Evolutionary conservation across 30 jellyfish, hydroid and myxozoan genomes (phyloP).

Genomic region (Aurelia aurita): DNA sequence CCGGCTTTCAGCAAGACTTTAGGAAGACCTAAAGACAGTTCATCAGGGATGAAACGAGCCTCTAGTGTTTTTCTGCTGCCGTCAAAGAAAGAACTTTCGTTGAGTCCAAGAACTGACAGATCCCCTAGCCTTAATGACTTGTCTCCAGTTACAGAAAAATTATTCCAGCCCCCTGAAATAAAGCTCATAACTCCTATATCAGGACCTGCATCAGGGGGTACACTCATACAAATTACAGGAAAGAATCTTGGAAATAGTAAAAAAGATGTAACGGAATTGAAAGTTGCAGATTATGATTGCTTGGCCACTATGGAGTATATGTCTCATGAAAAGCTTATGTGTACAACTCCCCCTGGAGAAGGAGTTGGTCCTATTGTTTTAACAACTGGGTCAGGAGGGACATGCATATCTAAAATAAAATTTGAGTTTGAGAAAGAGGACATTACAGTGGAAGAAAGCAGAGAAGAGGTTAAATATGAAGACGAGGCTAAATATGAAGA

Average conservation of each 20-base stretch:
- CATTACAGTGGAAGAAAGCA: neutral
- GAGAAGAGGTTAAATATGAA: too few species aligned
- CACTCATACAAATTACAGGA: slow-evolving; percentile 82
- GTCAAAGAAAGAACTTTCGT: neutral
- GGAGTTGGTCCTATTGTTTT: slow-evolving; percentile 82
- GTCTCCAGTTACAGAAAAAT: slow-evolving; percentile 39
- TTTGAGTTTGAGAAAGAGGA: slow-evolving; percentile 58
- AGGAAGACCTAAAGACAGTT: slow-evolving; percentile 21
- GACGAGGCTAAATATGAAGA: too few species aligned
- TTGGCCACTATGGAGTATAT: slow-evolving; percentile 78
- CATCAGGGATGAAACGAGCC: slow-evolving; percentile 43
- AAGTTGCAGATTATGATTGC: slow-evolving; percentile 84
- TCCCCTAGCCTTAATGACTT: slow-evolving; percentile 30
- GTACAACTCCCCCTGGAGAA: slow-evolving; percentile 78
- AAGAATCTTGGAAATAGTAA: slow-evolving; percentile 75
- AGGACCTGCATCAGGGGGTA: slow-evolving; percentile 91
- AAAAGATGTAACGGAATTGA: slow-evolving; percentile 70
- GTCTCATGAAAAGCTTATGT: slow-evolving; percentile 79
- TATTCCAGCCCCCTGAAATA: slow-evolving; percentile 75
- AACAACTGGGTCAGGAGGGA: slow-evolving; percentile 84
- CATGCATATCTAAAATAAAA: slow-evolving; percentile 69
- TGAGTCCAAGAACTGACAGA: slow-evolving; percentile 1
- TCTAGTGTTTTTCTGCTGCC: slow-evolving; percentile 41
- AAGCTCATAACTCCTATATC: slow-evolving; percentile 73
- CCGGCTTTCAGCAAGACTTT: slow-evolving; percentile 38